Base-by-base conservation (phyloP, 2,888 invertebrate genomes). In the Eilema griseolum region DNA sequence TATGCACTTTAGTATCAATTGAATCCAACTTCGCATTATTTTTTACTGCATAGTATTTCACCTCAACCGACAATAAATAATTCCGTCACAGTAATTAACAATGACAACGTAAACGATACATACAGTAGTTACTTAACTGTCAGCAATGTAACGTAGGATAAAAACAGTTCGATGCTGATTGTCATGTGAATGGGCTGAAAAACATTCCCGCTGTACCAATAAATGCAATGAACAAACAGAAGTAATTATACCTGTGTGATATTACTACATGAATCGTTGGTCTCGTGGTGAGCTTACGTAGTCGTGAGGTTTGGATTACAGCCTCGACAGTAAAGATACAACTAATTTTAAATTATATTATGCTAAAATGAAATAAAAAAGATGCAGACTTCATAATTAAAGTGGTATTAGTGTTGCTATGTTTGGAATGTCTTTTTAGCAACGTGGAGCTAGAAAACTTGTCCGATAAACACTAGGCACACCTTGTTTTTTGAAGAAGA, bases 131-230 rank as follows among this genome's bases (percentile, higher is more conserved):
- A 82, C 81, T 73, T 76, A 76, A 75, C 74, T 66, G 63, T 28
- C 41, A 60, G 72, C 81, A 81, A 75, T 78, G 73, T 73, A 73
- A 75, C 46, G 65, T 63, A 70, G n/a, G 46, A 70, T 70, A 84
- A 88, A 85, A 85, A 86, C 76, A 64, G 69, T 81, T 82, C 72
- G 82, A 85, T 84, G 86, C 88, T 89, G 91, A 91, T 90, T 91
- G 91, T 89, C 90, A 89, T 91, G 90, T 86, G 90, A 91, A 90
- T 84, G 73, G 62, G 16, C 33, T 23, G 59, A 76, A 84, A 85
- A 86, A 86, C 80, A 69, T 46, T 31, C 2, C 4, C 59, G 72
- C 69, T 85, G 79, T 85, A 76, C 81, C 81, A 85, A 84, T 79
- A 79, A 71, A 72, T 76, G 79, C 76, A 72, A 78, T 81, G 77